These are phyloP conservation scores for Rana temporaria DNA, from an alignment of 2,113 vertebrate genomes.

Conservation along the genomic window DNA sequence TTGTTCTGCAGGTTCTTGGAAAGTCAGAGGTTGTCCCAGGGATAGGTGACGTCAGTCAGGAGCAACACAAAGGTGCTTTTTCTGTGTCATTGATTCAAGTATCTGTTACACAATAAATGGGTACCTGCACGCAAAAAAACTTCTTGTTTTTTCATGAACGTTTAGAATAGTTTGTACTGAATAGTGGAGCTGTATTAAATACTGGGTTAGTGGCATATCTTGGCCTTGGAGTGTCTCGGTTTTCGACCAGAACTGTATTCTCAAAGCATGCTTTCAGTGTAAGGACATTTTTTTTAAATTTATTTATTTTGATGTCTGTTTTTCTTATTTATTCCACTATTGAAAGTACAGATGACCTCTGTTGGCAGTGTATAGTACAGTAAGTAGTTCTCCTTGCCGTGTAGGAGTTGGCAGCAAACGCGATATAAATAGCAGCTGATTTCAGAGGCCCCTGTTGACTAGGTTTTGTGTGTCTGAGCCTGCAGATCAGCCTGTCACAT, in stretches of 20 bases:
- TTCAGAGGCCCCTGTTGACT: slow-evolving; percentile 76
- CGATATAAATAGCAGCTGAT: slow-evolving; percentile 76
- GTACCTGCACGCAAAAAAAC: background rate
- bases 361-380: slow-evolving; percentile 35
- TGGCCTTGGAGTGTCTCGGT: too few species aligned
- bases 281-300: background rate
- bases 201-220: too few species aligned
- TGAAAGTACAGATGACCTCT: background rate
- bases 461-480: slow-evolving; percentile 73
- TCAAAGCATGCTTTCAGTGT: background rate
- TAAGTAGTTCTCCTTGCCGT: slow-evolving; percentile 62
- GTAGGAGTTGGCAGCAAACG: slow-evolving; percentile 63
- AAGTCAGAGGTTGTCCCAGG: slow-evolving; percentile 34
- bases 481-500: slow-evolving; percentile 77
- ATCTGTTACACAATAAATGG: background rate
- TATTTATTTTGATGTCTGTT: background rate
- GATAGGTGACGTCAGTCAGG: slow-evolving; percentile 1
- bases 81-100: background rate
- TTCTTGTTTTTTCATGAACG: too few species aligned
- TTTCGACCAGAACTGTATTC: too few species aligned
- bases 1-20: slow-evolving; percentile 17
- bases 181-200: too few species aligned
- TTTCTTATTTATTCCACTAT: too few species aligned
- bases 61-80: slow-evolving; percentile 27
- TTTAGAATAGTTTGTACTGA: too few species aligned